Evolutionary conservation across 2,797 vertebrate genomes (phyloP).

Genomic region (Ibycter americanus): DNA sequence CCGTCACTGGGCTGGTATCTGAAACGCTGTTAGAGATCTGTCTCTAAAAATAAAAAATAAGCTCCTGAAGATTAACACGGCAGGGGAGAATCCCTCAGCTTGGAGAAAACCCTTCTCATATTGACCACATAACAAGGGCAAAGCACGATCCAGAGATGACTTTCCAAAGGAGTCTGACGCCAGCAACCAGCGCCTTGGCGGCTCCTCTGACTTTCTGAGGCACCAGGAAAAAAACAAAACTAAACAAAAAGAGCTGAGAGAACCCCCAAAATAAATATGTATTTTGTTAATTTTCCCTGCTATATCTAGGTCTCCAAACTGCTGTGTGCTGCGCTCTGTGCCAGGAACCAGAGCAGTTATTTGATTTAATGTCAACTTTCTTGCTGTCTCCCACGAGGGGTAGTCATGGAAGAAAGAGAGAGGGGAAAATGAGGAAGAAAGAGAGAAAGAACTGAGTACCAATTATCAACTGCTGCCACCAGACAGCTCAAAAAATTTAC

Average conservation of each 20-base stretch:
- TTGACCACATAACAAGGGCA: neutral
- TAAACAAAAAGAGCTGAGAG: slow-evolving; percentile 40
- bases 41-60: neutral
- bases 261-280: slow-evolving; percentile 44
- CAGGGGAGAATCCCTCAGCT: neutral
- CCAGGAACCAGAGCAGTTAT: slow-evolving; percentile 34
- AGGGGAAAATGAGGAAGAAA: neutral
- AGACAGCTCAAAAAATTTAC: slow-evolving; percentile 10
- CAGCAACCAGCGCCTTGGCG: neutral
- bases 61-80: neutral
- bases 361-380: slow-evolving; percentile 62
- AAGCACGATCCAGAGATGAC: neutral
- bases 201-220: neutral
- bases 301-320: slow-evolving; percentile 28
- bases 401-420: slow-evolving; percentile 8
- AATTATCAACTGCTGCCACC: slow-evolving; percentile 40
- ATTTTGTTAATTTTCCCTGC: slow-evolving; percentile 50
- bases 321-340: neutral
- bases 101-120: neutral
- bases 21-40: neutral
- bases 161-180: neutral
- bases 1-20: accelerated
- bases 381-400: slow-evolving; percentile 20
- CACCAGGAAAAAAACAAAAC: neutral
- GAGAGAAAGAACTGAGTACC: slow-evolving; percentile 14